These are phyloP conservation scores for Drosophila chauvacae DNA, from an alignment of 1,140 invertebrate genomes.

Conservation along the genomic window DNA sequence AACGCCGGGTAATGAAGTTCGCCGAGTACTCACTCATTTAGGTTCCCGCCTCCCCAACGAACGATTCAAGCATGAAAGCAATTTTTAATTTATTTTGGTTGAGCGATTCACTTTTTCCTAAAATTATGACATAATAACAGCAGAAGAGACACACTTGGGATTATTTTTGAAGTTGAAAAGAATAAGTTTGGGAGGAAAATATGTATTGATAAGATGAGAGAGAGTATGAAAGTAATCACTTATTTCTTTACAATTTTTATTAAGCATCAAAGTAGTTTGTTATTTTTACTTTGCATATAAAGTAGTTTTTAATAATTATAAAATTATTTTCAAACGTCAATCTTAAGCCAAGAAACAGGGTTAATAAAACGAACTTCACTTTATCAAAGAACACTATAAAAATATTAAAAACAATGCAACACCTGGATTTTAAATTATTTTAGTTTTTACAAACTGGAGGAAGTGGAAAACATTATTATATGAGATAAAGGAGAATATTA, in stretches of 20 bases:
- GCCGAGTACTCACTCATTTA: conserved; percentile 36
- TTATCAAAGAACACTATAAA: no score
- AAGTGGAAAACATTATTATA: not conserved
- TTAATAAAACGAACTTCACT: no score
- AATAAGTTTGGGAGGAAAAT: not conserved
- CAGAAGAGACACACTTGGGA: conserved; percentile 20
- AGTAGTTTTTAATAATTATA: no score
- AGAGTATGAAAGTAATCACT: not conserved
- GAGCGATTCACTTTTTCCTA: conserved; percentile 79
- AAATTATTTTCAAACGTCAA: no score
- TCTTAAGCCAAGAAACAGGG: no score
- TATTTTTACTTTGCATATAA: no score
- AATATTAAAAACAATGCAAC: no score
- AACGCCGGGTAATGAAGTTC: conserved; percentile 60
- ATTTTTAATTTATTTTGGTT: conserved; percentile 84
- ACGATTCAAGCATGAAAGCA: conserved; percentile 81
- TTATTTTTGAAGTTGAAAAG: not conserved
- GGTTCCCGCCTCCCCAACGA: conserved; percentile 11
- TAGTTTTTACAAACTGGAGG: no score
- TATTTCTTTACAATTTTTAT: no score
- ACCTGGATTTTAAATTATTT: no score
- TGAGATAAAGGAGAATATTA: fast-evolving
- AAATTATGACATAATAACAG: conserved; percentile 82
- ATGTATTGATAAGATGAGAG: not conserved
- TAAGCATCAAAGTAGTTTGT: no score